Percentiles rank a stretch among this genome's conserved stretches.
Evolutionary conservation across 2,797 vertebrate genomes (phyloP).

Genomic region (Lithobates pipiens): DNA sequence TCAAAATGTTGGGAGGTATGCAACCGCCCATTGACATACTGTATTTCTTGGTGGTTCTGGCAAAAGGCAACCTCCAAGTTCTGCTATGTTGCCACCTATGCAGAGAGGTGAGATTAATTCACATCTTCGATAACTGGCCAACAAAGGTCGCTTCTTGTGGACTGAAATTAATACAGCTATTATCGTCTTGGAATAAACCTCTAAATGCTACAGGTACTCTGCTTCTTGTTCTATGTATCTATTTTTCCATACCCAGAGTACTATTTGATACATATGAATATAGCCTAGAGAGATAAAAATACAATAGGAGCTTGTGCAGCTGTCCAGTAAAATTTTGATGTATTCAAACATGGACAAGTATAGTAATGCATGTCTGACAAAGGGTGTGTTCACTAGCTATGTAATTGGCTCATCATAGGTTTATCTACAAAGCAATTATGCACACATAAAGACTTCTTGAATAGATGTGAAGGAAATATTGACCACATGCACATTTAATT

Average conservation of each 20-base stretch:
- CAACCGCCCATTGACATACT: too few relatives aligned
- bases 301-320: background rate
- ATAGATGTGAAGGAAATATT: conserved; percentile 88
- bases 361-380: conserved; percentile 34
- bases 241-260: background rate
- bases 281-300: background rate
- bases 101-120: too few relatives aligned
- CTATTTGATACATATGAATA: background rate
- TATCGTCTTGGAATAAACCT: too few relatives aligned
- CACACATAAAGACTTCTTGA: conserved; percentile 81
- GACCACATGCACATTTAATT: conserved; percentile 85
- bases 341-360: conserved; percentile 59
- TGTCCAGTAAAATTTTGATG: conserved; percentile 1
- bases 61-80: too few relatives aligned
- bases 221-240: background rate
- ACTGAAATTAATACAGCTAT: too few relatives aligned
- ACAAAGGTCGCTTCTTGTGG: too few relatives aligned
- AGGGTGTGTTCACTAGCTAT: conserved; percentile 66
- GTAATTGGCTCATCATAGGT: conserved; percentile 68
- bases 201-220: too few relatives aligned
- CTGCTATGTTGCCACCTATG: too few relatives aligned
- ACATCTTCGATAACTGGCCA: too few relatives aligned
- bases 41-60: too few relatives aligned
- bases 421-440: conserved; percentile 81
- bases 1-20: too few relatives aligned